Base-by-base conservation (phyloP, 2,888 invertebrate genomes). In the Leptopilina syphax region DNA sequence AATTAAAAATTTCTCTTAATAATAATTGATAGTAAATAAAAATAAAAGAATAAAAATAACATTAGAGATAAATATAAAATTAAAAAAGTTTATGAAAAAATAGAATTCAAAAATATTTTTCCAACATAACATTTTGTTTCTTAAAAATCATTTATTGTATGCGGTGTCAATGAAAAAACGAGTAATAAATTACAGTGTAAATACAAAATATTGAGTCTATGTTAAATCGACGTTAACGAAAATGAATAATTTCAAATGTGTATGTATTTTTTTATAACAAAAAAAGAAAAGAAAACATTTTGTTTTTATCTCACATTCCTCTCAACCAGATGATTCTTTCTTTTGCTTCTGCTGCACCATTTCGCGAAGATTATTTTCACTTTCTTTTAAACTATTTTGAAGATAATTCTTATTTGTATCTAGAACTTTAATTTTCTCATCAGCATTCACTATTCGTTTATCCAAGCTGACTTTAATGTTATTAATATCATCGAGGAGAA, bases 321-420 rank as follows among this genome's bases (percentile, higher is more conserved):
- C 82, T 79, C 24, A 82, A 67, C 76, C 77, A 8, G 73, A 88
- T 0, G 84, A 80, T 47, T 90, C 89, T 79, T 89, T 89, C 76
- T 86, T 90, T 77, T 90, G 88, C 82, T 94, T 93, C 85, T 95
- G 95, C 87, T 95, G 95, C 0, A 96, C 95, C 94, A 97, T 94
- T 93, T 97, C 97, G 86, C 97, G 93, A 70, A 98, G 93, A 90
- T 96, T 96, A 90, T 97, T 95, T 92, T 97, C 96, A 88, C 96
- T 96, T 89, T 97, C 97, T 90, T 96, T 96, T 83, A 98, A 92
- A 91, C 94, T 97, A 86, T 94, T 94, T 89, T 97, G 96, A 87
- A 98, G 93, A 91, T 96, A 96, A n/a, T 93, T 92, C 92, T 97
- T 97, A 86, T 95, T 96, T 84, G 93, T 94, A 92, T 96, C 95